Evolutionary conservation across 2,888 invertebrate species (phyloP).

Genomic region (Drosophila sordidula): DNA sequence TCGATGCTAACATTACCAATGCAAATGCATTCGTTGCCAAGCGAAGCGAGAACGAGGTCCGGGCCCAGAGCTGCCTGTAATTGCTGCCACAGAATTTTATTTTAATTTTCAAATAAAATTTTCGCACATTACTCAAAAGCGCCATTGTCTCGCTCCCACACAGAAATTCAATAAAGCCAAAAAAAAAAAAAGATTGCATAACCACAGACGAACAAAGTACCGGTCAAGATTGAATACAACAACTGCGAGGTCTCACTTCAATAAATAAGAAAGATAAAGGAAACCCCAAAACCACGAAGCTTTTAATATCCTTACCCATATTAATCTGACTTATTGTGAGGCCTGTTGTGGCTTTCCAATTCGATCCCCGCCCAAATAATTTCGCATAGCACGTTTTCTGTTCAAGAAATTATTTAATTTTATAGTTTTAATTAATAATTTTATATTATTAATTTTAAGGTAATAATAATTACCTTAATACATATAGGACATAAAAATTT

Average conservation of each 20-base stretch:
- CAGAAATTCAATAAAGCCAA: slow-evolving; percentile 45
- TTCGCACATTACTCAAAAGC: slow-evolving; percentile 50
- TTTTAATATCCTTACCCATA: slow-evolving; percentile 5
- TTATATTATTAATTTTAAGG: no score
- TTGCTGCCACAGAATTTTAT: slow-evolving; percentile 50
- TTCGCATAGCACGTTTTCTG: no score
- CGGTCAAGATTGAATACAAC: slow-evolving; percentile 26
- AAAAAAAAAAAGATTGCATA: slow-evolving; percentile 21
- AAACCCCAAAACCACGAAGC: slow-evolving; percentile 1
- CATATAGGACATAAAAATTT: no score
- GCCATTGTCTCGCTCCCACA: slow-evolving; percentile 31
- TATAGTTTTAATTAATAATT: no score
- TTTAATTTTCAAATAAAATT: slow-evolving; percentile 63
- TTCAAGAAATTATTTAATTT: no score
- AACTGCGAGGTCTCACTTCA: slow-evolving; percentile 18
- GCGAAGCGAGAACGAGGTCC: slow-evolving; percentile 10
- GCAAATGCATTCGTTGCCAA: slow-evolving; percentile 65
- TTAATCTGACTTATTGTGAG: neutral
- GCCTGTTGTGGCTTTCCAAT: neutral
- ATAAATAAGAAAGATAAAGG: slow-evolving; percentile 19
- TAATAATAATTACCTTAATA: no score
- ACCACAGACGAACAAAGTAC: slow-evolving; percentile 17
- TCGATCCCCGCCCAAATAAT: no score
- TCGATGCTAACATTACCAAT: slow-evolving; percentile 63
- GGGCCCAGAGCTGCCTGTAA: slow-evolving; percentile 42